phyloP scores from a whole-genome alignment of 2,888 invertebrate genomes.

The Agapostemon virescens region DNA sequence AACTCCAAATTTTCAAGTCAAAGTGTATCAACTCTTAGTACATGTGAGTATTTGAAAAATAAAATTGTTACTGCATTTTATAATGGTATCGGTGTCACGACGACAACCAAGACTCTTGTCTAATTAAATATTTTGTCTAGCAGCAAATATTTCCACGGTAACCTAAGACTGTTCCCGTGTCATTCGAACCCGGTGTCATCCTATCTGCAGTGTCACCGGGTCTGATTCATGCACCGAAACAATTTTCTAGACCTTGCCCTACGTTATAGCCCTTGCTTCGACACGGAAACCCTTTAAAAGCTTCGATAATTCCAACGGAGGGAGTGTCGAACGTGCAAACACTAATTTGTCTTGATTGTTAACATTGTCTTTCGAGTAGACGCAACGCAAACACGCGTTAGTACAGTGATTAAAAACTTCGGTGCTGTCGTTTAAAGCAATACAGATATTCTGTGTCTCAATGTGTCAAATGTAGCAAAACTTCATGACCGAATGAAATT shows the following conservation, averaged over 20 bases:
- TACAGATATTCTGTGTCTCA: too few species aligned
- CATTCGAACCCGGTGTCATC: constrained; percentile 8
- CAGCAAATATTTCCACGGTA: constrained; percentile 18
- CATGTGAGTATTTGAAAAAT: too few species aligned
- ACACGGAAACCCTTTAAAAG: constrained; percentile 8
- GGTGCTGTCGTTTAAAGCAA: too few species aligned
- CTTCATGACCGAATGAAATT: too few species aligned
- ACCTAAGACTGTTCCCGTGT: constrained; percentile 3
- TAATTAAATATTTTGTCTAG: neutral
- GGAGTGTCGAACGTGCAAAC: neutral
- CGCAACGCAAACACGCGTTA: neutral
- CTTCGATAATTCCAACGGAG: neutral
- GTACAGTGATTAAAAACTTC: neutral
- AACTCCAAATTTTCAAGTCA: too few species aligned
- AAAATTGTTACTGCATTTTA: neutral
- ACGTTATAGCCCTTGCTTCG: neutral
- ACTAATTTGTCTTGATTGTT: neutral
- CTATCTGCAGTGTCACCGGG: neutral
- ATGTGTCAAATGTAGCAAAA: too few species aligned
- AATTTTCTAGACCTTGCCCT: constrained; percentile 10
- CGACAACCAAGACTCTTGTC: neutral
- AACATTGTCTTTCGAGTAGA: neutral
- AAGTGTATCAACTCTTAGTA: too few species aligned
- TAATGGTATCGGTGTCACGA: neutral
- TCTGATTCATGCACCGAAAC: constrained; percentile 11